Evolutionary conservation across 2,113 vertebrate species (phyloP).

Genomic region (Baryphthengus martii): DNA sequence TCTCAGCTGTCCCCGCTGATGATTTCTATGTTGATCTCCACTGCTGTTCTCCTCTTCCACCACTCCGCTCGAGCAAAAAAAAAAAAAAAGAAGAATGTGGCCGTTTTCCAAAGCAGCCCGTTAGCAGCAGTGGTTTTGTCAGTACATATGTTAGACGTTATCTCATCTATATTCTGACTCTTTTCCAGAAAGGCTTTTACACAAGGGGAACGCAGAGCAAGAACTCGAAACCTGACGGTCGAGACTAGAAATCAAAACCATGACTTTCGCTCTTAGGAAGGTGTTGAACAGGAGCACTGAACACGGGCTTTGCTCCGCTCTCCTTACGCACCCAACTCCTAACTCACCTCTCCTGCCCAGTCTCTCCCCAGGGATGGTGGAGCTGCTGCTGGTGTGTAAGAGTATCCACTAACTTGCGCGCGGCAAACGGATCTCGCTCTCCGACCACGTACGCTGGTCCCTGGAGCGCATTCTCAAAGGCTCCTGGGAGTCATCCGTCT

Average conservation of each 20-base stretch:
- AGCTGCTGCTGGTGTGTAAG: neutral
- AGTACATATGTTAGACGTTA: neutral
- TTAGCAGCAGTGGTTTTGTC: neutral
- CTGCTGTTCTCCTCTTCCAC: fast-evolving
- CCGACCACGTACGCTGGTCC: fast-evolving
- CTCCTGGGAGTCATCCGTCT: too few species aligned
- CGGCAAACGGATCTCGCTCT: neutral
- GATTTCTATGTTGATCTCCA: neutral
- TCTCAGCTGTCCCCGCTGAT: neutral
- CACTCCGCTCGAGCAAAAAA: neutral
- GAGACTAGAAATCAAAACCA: neutral
- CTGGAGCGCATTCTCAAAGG: neutral
- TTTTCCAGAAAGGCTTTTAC: neutral
- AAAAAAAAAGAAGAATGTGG: too few species aligned
- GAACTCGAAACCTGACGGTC: neutral
- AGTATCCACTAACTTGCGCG: fast-evolving
- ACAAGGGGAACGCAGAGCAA: neutral
- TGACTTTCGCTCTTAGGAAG: neutral
- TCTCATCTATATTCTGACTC: neutral
- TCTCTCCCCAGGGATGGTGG: neutral
- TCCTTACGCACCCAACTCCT: neutral
- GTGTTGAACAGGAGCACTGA: neutral
- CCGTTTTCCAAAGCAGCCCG: neutral
- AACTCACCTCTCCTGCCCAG: neutral
- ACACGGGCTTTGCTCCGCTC: neutral